These are phyloP conservation scores for Yponomeuta malinellus DNA, from an alignment of 2,888 invertebrate genomes.

Conservation along the genomic window DNA sequence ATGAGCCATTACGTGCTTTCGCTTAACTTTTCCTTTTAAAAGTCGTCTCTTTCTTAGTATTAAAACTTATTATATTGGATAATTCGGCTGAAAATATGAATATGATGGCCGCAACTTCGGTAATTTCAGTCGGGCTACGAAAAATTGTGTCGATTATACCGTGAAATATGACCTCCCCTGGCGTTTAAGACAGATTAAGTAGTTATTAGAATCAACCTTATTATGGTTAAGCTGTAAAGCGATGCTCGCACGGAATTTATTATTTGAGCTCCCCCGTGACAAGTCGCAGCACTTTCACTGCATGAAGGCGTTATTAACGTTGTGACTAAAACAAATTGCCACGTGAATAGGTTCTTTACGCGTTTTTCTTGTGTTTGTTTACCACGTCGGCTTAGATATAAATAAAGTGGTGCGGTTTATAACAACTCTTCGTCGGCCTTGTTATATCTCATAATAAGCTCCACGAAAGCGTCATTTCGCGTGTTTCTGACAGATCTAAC, in stretches of 20 bases:
- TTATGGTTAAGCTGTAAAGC: slow-evolving; percentile 16
- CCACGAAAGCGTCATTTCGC: neutral
- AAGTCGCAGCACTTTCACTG: slow-evolving; percentile 2
- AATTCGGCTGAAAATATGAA: slow-evolving; percentile 69
- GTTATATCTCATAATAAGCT: neutral
- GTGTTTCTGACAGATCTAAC: neutral
- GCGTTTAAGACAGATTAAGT: slow-evolving; percentile 43
- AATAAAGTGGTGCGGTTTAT: slow-evolving; percentile 1
- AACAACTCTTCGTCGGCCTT: neutral
- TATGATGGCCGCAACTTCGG: slow-evolving; percentile 67
- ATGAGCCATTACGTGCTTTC: slow-evolving; percentile 74
- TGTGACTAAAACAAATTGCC: slow-evolving; percentile 11
- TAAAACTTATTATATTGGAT: slow-evolving; percentile 72
- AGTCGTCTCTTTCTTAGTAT: slow-evolving; percentile 69
- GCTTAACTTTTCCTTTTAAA: slow-evolving; percentile 73
- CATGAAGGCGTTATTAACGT: slow-evolving; percentile 2
- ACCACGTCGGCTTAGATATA: neutral
- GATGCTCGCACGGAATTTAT: slow-evolving; percentile 13
- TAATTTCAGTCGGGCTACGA: slow-evolving; percentile 51
- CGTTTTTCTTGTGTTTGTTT: neutral
- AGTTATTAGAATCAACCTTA: slow-evolving; percentile 34
- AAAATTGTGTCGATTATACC: slow-evolving; percentile 57
- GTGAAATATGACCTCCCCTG: slow-evolving; percentile 54
- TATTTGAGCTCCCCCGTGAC: slow-evolving; percentile 12
- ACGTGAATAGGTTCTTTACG: slow-evolving; percentile 1